Conservation (phyloP, 2,113 vertebrate species). For the Marmota flaviventris region DNA sequence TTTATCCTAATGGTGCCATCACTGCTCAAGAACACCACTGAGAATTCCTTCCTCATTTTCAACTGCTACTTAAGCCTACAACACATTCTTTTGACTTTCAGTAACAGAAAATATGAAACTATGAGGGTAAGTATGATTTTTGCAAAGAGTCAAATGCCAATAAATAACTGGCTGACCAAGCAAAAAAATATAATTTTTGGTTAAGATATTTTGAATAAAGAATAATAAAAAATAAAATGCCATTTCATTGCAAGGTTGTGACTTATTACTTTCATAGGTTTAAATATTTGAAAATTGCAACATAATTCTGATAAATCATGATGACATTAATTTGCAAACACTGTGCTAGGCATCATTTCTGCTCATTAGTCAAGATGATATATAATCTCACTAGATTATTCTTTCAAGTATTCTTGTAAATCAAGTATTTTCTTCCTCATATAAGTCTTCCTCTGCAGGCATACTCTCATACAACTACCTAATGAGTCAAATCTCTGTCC, state of each 20-base stretch:
- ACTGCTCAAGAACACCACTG: background rate
- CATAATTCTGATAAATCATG: conserved; percentile 31
- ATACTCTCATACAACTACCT: background rate
- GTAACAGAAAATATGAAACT: conserved; percentile 3
- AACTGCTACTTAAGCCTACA: background rate
- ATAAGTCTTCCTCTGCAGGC: background rate
- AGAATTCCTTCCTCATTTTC: background rate
- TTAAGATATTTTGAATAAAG: conserved; percentile 56
- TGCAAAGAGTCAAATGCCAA: conserved; percentile 8
- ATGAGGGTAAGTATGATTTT: background rate
- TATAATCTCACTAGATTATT: background rate
- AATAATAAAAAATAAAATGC: background rate
- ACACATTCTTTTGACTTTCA: conserved; percentile 23
- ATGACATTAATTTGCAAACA: background rate
- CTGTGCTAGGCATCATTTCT: background rate
- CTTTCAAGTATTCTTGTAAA: conserved; percentile 26
- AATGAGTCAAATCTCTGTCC: background rate
- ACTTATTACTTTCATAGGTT: background rate
- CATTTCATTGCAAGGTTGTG: background rate
- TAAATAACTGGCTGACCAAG: conserved; percentile 13
- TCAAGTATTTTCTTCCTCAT: conserved; percentile 29
- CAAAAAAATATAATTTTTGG: conserved; percentile 34
- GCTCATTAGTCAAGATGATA: background rate
- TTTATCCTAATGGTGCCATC: conserved; percentile 21
- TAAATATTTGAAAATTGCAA: background rate